Evolutionary conservation across 1,140 invertebrate genomes (phyloP).

Genomic region (Tetranychus urticae): DNA sequence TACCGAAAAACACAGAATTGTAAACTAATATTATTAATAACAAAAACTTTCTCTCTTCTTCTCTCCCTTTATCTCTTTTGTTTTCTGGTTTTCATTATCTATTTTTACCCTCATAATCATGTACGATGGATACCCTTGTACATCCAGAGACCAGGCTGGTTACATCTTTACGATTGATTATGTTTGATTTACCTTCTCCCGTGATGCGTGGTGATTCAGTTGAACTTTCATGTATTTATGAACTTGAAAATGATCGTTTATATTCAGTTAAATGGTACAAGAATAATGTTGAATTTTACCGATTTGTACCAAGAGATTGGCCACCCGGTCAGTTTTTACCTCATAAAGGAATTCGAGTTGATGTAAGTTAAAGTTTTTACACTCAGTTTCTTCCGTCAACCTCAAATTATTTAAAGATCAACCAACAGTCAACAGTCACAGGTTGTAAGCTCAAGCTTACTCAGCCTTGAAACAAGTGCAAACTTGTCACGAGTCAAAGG

Average conservation of each 20-base stretch:
- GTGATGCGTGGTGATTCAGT: slow-evolving; percentile 14
- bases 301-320: slow-evolving; percentile 12
- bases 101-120: too few species aligned
- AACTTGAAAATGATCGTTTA: slow-evolving; percentile 13
- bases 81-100: too few species aligned
- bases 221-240: slow-evolving; percentile 15
- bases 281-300: slow-evolving; percentile 14
- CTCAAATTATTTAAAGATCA: too few species aligned
- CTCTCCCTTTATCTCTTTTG: too few species aligned
- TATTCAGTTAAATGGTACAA: slow-evolving; percentile 14
- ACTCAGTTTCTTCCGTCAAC: too few species aligned
- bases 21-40: too few species aligned
- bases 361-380: slow-evolving; percentile 4
- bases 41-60: too few species aligned
- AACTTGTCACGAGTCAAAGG: too few species aligned
- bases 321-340: slow-evolving; percentile 9
- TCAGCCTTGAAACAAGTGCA: too few species aligned
- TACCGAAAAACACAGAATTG: too few species aligned
- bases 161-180: slow-evolving; percentile 4
- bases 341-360: slow-evolving; percentile 6
- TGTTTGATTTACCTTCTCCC: slow-evolving; percentile 14
- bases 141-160: not conserved
- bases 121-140: not conserved
- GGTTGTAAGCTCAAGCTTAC: too few species aligned
- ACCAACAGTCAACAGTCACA: too few species aligned